These are phyloP conservation scores for Lobophora halterata DNA, from an alignment of 2,888 invertebrate genomes.

Conservation along the genomic window DNA sequence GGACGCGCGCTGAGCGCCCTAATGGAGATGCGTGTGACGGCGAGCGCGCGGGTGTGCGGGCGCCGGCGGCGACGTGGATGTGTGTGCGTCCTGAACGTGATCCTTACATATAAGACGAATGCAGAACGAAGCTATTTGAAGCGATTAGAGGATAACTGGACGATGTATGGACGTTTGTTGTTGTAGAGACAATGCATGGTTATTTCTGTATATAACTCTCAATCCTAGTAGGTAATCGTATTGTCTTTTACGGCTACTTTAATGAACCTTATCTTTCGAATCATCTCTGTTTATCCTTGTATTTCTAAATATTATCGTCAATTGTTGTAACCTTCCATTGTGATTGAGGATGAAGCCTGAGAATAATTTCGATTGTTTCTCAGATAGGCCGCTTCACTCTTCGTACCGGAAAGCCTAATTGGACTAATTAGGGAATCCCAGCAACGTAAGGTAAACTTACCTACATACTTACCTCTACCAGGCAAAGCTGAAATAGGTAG, in stretches of 20 bases:
- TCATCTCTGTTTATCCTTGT: constrained; percentile 15
- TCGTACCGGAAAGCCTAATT: too few relatives aligned
- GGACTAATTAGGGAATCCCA: too few relatives aligned
- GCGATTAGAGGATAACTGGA: constrained; percentile 10
- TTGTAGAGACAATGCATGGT: constrained; percentile 9
- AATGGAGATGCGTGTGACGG: neutral
- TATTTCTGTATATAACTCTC: constrained; percentile 17
- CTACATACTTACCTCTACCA: too few relatives aligned
- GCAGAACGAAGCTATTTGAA: constrained; percentile 5
- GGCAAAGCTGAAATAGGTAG: too few relatives aligned
- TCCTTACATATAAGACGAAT: neutral
- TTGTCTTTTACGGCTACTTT: constrained; percentile 2
- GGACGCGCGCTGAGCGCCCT: neutral
- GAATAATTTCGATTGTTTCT: constrained; percentile 16
- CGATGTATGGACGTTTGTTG: constrained; percentile 2
- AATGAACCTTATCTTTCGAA: neutral
- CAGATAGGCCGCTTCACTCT: constrained; percentile 2
- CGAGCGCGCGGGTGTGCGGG: neutral
- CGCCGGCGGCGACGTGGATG: neutral
- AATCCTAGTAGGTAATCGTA: constrained; percentile 15
- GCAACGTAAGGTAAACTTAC: too few relatives aligned
- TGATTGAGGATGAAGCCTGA: constrained; percentile 10
- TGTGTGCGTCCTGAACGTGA: neutral
- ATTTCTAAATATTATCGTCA: constrained; percentile 15
- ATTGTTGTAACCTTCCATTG: constrained; percentile 18